Conservation (phyloP, 37 sponge, comb jelly and placozoan genomes). For the Ianthella basta region DNA sequence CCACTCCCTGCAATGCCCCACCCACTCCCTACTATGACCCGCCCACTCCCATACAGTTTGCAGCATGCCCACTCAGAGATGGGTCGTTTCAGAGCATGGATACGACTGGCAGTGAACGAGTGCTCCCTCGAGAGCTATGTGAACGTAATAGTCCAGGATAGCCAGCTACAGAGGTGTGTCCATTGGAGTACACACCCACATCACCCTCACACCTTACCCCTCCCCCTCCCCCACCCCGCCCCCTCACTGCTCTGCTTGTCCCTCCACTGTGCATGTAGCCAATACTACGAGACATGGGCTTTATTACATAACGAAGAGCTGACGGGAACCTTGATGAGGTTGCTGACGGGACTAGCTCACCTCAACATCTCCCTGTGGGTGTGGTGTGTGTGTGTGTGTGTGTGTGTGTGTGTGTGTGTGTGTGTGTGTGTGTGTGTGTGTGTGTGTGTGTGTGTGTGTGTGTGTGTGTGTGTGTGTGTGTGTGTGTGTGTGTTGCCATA, state of each 20-base stretch:
- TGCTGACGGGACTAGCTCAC: slow-evolving; percentile 70
- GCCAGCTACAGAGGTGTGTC: slow-evolving; percentile 37
- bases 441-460: slow-evolving; percentile 50
- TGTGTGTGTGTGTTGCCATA: slow-evolving; percentile 41
- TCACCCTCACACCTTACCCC: slow-evolving; percentile 15
- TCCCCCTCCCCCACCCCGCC: not conserved
- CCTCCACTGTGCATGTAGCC: slow-evolving; percentile 1
- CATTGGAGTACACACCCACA: not conserved
- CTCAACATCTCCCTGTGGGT: slow-evolving; percentile 26
- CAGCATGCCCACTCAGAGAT: slow-evolving; percentile 81
- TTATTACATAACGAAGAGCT: slow-evolving; percentile 75
- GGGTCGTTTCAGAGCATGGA: slow-evolving; percentile 87
- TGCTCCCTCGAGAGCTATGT: slow-evolving; percentile 93
- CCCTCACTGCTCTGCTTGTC: not conserved
- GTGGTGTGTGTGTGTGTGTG: slow-evolving; percentile 22
- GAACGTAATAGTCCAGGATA: slow-evolving; percentile 72
- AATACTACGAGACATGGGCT: slow-evolving; percentile 80
- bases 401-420: not conserved
- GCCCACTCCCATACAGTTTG: slow-evolving; percentile 72
- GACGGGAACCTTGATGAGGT: slow-evolving; percentile 48
- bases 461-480: slow-evolving; percentile 58
- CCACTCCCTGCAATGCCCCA: not conserved
- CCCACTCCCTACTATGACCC: not conserved
- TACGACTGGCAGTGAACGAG: slow-evolving; percentile 90
- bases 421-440: slow-evolving; percentile 38